Base-by-base conservation (phyloP, 2,797 vertebrate species). In the Pipistrellus pipistrellus region DNA sequence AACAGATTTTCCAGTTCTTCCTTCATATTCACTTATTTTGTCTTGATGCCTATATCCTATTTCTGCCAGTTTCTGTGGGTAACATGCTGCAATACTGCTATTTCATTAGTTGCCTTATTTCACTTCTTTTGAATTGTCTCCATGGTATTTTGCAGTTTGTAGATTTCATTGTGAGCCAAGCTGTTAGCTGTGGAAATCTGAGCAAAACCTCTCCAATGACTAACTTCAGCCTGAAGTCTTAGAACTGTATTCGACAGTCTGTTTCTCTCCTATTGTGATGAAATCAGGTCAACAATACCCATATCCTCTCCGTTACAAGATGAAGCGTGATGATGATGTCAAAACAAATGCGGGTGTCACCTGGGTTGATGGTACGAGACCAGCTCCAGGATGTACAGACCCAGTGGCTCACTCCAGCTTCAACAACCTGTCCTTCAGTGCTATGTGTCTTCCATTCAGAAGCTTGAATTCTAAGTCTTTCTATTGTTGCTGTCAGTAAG, bases 381-480 rank as follows among this genome's bases (percentile, higher is more conserved):
- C 92, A 90, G 80, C 38, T 93, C 92, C 95, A 13, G 71, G 8
- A 48, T 97, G 95, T 18, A 32, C 6, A 2, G 10, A 53, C n/a
- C 20, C 73, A 32, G n/a, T 21, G 30, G 32, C 66, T 38, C 18
- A 21, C 32, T 99, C 99, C 69, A 99, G 95, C 80, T 98, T 99
- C 97, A 98, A 99, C 85, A 99, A 90, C 76, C 99, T 98, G 3
- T 99, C 99, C 84, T 99, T 98, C 8, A 99, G 98, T 1, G 98
- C 97, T 87, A 98, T 99, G 96, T 99, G 99, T 48, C 98, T 99
- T 68, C 98, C 99, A 97, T 99, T 99, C 25, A 99, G 98, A 97
- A 99, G 20, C 91, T 98, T 99, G 97, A 99, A 98, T 97, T 99
- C 99, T 95, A 99, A 99, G 98, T 99, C 99, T 99, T 83, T 71